Base-by-base conservation (phyloP, 2,888 invertebrate species). In the Drosophila neutralis region DNA sequence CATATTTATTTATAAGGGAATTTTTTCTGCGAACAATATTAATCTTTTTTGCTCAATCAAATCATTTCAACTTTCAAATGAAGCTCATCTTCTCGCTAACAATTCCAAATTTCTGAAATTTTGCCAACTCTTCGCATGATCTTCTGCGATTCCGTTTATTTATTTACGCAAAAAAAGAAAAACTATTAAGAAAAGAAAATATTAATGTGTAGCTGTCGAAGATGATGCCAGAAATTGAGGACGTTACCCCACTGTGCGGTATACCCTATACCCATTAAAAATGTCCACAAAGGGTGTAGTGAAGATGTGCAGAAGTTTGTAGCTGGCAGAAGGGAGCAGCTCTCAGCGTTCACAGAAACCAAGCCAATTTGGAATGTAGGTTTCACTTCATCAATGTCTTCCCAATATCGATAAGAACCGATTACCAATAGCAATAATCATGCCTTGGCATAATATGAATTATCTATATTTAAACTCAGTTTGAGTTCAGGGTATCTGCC, bases 151-250 rank as follows among this genome's bases (percentile, higher is more conserved):
- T 63, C 18, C 2, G 15, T 60, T 51, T 58, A 48, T 68, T 69
- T 59, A 40, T 59, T 69, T 68, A 68, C 45, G 7, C 7, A 45
- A 18, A 40, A 40, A 31, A 18, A 15, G 5, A 5, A 42, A 35
- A 38, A 29, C 35, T 13, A 29, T 10, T 56, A 24, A 33, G 18
- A 31, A 60, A 36, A 38, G 42, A 65, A 65, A 53, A 64, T 49
- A 45, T 49, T 15, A 45, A 45, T 75, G n/a, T 35, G 33, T 15
- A 38, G 27, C 27, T 69, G 56, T 36, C 27, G 27, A 45, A 76
- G 48, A 51, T 51, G 40, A n/a, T 31, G 18, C 31, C 13, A 10
- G 8, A 27, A 35, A 49, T 38, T 11, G 18, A 2, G 29, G 7
- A 18, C 54, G 36, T 29, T 69, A 49, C 2, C 40, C 53, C 58